These are phyloP conservation scores for Rhineura floridana DNA, from an alignment of 2,113 vertebrate genomes.

Conservation along the genomic window DNA sequence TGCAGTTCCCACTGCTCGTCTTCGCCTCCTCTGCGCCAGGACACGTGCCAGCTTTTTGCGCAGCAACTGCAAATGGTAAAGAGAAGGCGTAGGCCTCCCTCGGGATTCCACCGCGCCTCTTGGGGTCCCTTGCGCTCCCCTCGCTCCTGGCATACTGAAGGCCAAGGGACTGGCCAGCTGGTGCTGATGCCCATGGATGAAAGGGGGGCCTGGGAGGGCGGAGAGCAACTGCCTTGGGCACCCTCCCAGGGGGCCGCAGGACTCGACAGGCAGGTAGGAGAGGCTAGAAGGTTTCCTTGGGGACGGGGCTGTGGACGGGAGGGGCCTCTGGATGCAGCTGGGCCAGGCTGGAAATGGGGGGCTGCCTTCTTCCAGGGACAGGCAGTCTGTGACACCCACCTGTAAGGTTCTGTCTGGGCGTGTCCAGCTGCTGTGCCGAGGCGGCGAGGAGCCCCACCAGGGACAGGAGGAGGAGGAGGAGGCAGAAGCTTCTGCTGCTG, in stretches of 20 bases:
- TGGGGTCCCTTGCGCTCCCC: too few species aligned
- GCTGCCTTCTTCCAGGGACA: slow-evolving; percentile 14
- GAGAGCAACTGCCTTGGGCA: background rate
- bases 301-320: too few species aligned
- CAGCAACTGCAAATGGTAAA: slow-evolving; percentile 50
- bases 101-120: background rate
- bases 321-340: background rate
- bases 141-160: background rate
- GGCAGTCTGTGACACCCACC: background rate
- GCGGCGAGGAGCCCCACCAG: background rate
- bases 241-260: too few species aligned
- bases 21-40: slow-evolving; percentile 7
- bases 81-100: background rate
- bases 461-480: background rate
- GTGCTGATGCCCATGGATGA: background rate
- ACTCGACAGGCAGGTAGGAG: background rate
- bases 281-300: background rate
- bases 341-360: background rate
- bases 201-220: background rate
- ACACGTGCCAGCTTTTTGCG: slow-evolving; percentile 67
- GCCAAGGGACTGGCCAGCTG: background rate
- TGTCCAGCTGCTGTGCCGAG: background rate
- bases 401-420: background rate
- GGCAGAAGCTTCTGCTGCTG: background rate
- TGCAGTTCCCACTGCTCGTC: slow-evolving; percentile 50